A percentile compares a stretch with the other conserved stretches of the same genome.
Evolutionary conservation across 2,113 vertebrate genomes (phyloP).

Genomic region (Mus musculus): GRCm39 chr9:104425501-104426000

Average conservation of each 20-base stretch:
- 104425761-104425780: not conserved
- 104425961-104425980: not conserved
- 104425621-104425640: not conserved
- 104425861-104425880: not conserved
- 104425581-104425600: not conserved
- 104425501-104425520: not conserved
- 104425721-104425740: not conserved
- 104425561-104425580: not conserved
- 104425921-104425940: not conserved
- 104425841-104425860: too few species aligned
- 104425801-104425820: too few species aligned
- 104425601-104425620: not conserved
- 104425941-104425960: not conserved
- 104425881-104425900: not conserved
- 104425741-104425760: not conserved
- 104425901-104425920: not conserved
- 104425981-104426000: not conserved
- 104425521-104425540: not conserved
- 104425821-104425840: too few species aligned
- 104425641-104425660: not conserved
- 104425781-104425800: not conserved
- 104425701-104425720: not conserved
- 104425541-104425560: not conserved
- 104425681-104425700: not conserved
- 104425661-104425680: not conserved